These are phyloP conservation scores for Phataginus tetradactyla DNA, from an alignment of 2,797 vertebrate genomes.

Conservation along the genomic window DNA sequence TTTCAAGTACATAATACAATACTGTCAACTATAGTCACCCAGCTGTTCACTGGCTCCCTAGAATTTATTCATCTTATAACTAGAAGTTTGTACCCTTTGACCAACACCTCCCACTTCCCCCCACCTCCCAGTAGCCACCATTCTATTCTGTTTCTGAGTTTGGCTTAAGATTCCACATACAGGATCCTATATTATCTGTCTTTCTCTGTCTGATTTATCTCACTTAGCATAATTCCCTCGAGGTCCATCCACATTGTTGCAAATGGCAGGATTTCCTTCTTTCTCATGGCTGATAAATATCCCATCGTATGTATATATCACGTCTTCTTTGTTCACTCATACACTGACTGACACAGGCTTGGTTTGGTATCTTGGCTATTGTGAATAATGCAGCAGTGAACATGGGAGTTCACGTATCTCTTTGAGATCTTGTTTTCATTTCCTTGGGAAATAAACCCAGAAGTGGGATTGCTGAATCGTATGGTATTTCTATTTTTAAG, in stretches of 20 bases:
- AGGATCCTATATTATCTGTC: not conserved
- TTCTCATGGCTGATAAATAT: not conserved
- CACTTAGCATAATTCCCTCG: not conserved
- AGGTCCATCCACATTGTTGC: not conserved
- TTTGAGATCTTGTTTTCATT: not conserved
- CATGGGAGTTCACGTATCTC: not conserved
- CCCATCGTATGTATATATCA: not conserved
- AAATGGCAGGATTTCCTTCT: not conserved
- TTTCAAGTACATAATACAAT: not conserved
- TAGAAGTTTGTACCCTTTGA: not conserved
- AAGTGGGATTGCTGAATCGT: not conserved
- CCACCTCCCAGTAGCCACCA: not conserved
- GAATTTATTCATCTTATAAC: not conserved
- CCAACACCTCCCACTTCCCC: not conserved
- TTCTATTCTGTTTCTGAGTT: not conserved
- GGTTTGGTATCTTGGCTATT: not conserved
- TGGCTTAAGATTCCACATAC: not conserved
- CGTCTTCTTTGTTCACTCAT: not conserved
- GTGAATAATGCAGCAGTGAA: not conserved
- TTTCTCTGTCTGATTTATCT: not conserved
- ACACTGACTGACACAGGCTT: not conserved
- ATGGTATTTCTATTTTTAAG: not conserved
- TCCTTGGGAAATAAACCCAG: not conserved
- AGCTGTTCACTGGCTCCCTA: not conserved
- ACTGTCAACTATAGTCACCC: not conserved